A percentile compares a stretch with the other conserved stretches of the same genome.
Conservation (phyloP, 2,888 invertebrate species). For the Drosophila cracens region DNA sequence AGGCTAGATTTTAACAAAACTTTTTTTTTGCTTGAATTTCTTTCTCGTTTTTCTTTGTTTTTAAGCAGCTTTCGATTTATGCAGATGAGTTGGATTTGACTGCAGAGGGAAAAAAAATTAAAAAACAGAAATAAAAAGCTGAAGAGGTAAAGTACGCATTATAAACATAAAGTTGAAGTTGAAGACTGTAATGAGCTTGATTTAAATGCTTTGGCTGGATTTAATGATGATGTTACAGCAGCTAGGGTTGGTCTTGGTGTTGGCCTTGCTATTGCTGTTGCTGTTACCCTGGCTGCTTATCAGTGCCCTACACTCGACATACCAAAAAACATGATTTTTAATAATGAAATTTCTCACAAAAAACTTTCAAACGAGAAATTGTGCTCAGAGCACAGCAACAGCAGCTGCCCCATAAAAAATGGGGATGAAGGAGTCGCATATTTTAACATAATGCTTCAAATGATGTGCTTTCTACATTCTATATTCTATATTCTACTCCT, state of each 20-base stretch:
- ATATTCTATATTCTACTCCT: conserved; percentile 36
- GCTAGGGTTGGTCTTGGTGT: not conserved
- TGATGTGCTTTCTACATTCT: conserved; percentile 63
- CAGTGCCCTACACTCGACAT: conserved; percentile 67
- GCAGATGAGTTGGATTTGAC: conserved; percentile 39
- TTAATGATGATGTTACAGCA: conserved; percentile 36
- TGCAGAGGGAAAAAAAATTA: not conserved
- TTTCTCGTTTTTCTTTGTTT: conserved; percentile 4
- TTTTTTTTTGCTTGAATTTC: conserved; percentile 19
- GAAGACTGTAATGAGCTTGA: conserved; percentile 51
- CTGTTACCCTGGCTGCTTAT: conserved; percentile 46
- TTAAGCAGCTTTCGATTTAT: conserved; percentile 56
- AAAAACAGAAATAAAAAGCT: not conserved
- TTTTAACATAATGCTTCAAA: conserved; percentile 77
- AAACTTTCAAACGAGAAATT: conserved; percentile 56
- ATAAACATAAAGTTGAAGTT: conserved; percentile 47
- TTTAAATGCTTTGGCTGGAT: conserved; percentile 51
- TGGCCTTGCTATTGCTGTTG: not conserved
- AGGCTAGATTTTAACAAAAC: conserved; percentile 20
- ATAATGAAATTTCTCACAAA: conserved; percentile 67
- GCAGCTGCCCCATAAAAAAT: conserved; percentile 29
- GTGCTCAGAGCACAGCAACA: conserved; percentile 39
- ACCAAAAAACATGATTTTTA: conserved; percentile 50
- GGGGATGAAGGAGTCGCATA: conserved; percentile 59
- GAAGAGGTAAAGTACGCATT: conserved; percentile 8